Evolutionary conservation across 2,113 vertebrate genomes (phyloP).

Genomic region (Chascanopsetta lugubris): DNA sequence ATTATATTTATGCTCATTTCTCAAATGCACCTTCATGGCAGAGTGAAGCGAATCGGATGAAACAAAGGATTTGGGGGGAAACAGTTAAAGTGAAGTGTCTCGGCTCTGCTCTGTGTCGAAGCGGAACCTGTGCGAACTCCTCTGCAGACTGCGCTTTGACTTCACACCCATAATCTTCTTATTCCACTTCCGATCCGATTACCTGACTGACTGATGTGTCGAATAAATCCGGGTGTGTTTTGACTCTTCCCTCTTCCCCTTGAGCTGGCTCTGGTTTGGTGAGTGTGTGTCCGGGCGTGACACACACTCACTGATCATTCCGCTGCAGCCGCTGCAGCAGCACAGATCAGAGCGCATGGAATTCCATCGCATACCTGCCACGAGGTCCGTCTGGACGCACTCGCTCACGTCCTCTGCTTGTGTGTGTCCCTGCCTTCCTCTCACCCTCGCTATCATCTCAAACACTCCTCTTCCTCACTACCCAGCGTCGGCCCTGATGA

Average conservation of each 20-base stretch:
- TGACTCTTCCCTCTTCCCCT: constrained; percentile 19
- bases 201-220: constrained; percentile 68
- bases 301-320: constrained; percentile 64
- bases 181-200: constrained; percentile 58
- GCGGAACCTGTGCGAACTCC: constrained; percentile 1
- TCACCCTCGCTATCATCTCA: neutral
- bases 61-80: neutral
- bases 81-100: neutral
- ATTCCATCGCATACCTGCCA: constrained; percentile 32
- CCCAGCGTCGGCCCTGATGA: constrained; percentile 6
- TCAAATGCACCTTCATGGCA: neutral
- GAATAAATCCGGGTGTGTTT: constrained; percentile 56
- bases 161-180: constrained; percentile 69
- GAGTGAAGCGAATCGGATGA: constrained; percentile 11
- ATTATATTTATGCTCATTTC: constrained; percentile 3
- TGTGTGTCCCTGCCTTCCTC: neutral
- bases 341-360: constrained; percentile 39
- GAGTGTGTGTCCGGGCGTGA: constrained; percentile 34
- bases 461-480: constrained; percentile 8
- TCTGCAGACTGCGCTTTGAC: constrained; percentile 31
- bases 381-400: constrained; percentile 45
- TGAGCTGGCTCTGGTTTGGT: constrained; percentile 33
- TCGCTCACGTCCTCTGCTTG: constrained; percentile 27
- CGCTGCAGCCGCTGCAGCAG: constrained; percentile 53
- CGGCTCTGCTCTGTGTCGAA: neutral